Evolutionary conservation across 2,888 invertebrate species (phyloP).

Genomic region (Endotricha flammealis): DNA sequence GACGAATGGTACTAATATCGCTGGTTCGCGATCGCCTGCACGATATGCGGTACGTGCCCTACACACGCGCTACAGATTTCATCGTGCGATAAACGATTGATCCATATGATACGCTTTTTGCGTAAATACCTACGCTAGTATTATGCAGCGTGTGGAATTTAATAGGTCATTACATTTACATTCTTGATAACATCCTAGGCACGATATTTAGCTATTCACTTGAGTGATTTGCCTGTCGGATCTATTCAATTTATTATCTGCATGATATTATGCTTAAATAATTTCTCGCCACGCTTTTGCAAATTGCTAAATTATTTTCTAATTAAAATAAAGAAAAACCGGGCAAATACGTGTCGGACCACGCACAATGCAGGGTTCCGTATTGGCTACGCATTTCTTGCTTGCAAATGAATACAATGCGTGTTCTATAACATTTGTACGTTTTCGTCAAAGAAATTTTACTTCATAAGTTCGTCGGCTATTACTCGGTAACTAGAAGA

Average conservation of each 20-base stretch:
- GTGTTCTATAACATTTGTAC: too few species aligned
- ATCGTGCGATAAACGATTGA: conserved; percentile 71
- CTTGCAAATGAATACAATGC: too few species aligned
- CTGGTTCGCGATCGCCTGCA: conserved; percentile 56
- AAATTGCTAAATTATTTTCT: too few species aligned
- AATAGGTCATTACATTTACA: conserved; percentile 27
- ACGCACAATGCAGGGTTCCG: too few species aligned
- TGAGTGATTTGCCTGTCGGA: conserved; percentile 3
- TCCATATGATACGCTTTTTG: conserved; percentile 71
- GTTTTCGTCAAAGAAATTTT: too few species aligned
- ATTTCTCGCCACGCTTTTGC: too few species aligned
- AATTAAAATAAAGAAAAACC: too few species aligned
- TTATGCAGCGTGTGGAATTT: conserved; percentile 51
- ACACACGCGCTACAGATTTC: conserved; percentile 72
- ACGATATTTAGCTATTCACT: conserved; percentile 9
- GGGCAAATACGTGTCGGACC: too few species aligned
- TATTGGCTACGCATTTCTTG: too few species aligned
- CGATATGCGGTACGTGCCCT: conserved; percentile 65
- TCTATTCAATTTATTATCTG: neutral
- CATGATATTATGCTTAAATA: too few species aligned
- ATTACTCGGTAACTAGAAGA: too few species aligned
- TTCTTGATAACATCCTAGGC: conserved; percentile 10
- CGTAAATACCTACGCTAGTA: conserved; percentile 67
- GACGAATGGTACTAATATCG: conserved; percentile 77
- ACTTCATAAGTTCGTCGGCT: too few species aligned